Evolutionary conservation across 2,888 invertebrate species (phyloP).

Genomic region (Incurvaria masculella): DNA sequence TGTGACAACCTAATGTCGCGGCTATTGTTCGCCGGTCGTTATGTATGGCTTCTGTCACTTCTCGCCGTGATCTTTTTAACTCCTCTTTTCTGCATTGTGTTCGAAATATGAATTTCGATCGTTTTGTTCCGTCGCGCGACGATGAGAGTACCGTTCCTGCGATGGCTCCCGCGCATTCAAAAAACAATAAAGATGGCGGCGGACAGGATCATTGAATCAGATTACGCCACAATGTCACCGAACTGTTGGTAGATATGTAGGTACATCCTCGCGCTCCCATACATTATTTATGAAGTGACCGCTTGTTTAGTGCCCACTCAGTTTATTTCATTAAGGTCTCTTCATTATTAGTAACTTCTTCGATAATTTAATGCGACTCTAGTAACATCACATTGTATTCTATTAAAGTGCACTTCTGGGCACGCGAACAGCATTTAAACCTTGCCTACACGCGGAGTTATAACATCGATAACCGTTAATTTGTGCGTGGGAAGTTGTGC

Average conservation of each 20-base stretch:
- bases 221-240: slow-evolving; percentile 50
- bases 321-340: neutral
- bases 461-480: neutral
- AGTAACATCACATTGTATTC: too few species aligned
- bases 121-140: neutral
- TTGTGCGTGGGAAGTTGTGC: neutral
- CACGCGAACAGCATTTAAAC: too few species aligned
- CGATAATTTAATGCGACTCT: too few species aligned
- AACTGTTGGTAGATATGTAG: slow-evolving; percentile 47
- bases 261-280: slow-evolving; percentile 23
- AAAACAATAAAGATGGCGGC: slow-evolving; percentile 33
- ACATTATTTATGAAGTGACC: slow-evolving; percentile 38
- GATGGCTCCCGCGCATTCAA: slow-evolving; percentile 18
- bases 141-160: slow-evolving; percentile 26
- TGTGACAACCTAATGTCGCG: slow-evolving; percentile 22
- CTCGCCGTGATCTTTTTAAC: neutral
- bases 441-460: too few species aligned
- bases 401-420: too few species aligned
- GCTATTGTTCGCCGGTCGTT: slow-evolving; percentile 23
- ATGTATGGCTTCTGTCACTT: neutral
- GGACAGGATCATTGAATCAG: slow-evolving; percentile 47
- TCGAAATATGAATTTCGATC: neutral
- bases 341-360: too few species aligned
- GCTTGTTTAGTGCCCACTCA: slow-evolving; percentile 19
- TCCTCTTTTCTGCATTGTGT: neutral